phyloP scores from a whole-genome alignment of 1,140 invertebrate species.

The Aphelinus atriplicis region DNA sequence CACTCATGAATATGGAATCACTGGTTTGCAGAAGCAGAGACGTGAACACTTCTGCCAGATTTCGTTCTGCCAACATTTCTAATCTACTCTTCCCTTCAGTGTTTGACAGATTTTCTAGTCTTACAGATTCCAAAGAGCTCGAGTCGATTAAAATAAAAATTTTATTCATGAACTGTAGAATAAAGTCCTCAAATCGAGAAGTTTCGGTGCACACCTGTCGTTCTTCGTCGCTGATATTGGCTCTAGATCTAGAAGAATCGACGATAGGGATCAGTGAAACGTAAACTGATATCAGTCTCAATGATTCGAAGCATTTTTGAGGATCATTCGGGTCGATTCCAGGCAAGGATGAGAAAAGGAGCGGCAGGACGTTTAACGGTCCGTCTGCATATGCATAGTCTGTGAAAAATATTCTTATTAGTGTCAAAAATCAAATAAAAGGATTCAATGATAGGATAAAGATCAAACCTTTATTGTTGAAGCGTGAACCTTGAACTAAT shows the following conservation, averaged over 20 bases:
- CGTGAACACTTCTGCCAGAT: constrained; percentile 65
- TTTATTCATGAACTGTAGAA: constrained; percentile 85
- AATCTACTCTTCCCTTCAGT: constrained; percentile 69
- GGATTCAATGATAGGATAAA: neutral
- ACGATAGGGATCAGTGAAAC: constrained; percentile 81
- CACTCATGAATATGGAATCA: constrained; percentile 70
- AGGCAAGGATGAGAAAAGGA: constrained; percentile 82
- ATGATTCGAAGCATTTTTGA: constrained; percentile 81
- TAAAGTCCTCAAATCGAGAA: constrained; percentile 87
- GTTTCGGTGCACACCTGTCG: constrained; percentile 80
- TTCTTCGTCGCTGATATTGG: constrained; percentile 77
- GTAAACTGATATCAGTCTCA: constrained; percentile 83
- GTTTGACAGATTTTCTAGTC: constrained; percentile 68
- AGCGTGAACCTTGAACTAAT: constrained; percentile 73
- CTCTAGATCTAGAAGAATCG: constrained; percentile 81
- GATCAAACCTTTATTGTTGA: constrained; percentile 54
- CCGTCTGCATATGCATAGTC: constrained; percentile 76
- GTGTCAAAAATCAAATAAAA: neutral
- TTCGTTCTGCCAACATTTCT: constrained; percentile 77
- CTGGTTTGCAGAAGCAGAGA: constrained; percentile 66
- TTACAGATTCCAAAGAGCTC: constrained; percentile 73
- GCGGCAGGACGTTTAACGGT: constrained; percentile 80
- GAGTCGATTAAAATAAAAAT: constrained; percentile 80
- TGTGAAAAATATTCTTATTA: constrained; percentile 33
- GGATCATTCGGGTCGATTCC: constrained; percentile 92